Evolutionary conservation across 2,888 invertebrate genomes (phyloP).

Genomic region (Hemithea aestivaria): DNA sequence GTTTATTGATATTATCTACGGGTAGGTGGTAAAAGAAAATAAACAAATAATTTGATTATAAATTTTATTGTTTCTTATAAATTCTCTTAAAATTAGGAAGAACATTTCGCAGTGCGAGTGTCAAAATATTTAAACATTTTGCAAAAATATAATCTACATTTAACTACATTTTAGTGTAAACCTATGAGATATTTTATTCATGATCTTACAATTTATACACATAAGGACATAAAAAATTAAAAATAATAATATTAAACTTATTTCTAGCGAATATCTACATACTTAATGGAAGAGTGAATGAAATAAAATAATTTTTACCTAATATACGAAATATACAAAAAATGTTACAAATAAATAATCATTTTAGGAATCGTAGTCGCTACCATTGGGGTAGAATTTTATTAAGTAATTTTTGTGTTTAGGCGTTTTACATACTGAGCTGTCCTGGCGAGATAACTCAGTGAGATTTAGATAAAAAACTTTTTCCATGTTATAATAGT

Average conservation of each 20-base stretch:
- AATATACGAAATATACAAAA: slow-evolving; percentile 65
- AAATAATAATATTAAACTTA: slow-evolving; percentile 51
- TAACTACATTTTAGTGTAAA: slow-evolving; percentile 62
- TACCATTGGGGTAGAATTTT: slow-evolving; percentile 46
- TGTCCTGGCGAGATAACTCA: too few relatives aligned
- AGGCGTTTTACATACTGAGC: too few relatives aligned
- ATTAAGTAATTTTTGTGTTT: too few relatives aligned
- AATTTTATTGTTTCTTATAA: slow-evolving; percentile 74
- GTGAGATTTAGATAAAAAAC: too few relatives aligned
- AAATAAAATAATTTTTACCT: slow-evolving; percentile 43
- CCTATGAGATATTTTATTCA: slow-evolving; percentile 67
- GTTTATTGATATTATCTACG: too few relatives aligned
- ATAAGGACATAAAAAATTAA: slow-evolving; percentile 40
- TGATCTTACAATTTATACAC: slow-evolving; percentile 70
- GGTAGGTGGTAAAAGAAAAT: slow-evolving; percentile 19
- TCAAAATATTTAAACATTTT: slow-evolving; percentile 52
- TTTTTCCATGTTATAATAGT: too few relatives aligned
- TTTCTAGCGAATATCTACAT: slow-evolving; percentile 61
- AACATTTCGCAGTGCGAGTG: slow-evolving; percentile 68
- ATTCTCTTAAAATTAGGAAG: slow-evolving; percentile 74
- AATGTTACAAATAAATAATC: slow-evolving; percentile 76
- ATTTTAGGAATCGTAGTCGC: slow-evolving; percentile 62
- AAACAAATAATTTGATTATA: slow-evolving; percentile 54
- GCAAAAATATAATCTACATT: slow-evolving; percentile 54
- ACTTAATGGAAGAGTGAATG: slow-evolving; percentile 61